Evolutionary conservation across 1,140 invertebrate species (phyloP).

Genomic region (Lepidurus arcticus): DNA sequence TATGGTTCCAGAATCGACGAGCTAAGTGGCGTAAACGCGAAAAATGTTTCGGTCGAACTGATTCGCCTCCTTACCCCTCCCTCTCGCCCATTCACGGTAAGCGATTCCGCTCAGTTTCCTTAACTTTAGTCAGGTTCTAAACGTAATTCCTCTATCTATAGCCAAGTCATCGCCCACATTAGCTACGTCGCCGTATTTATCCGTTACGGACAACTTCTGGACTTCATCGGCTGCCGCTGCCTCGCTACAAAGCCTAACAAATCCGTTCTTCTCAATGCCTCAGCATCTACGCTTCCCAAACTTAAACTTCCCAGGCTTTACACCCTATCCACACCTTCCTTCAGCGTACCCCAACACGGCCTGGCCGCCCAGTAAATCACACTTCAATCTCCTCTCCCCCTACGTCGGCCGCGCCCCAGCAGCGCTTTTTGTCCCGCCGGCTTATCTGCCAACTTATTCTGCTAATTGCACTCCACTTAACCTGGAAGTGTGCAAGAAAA

Average conservation of each 20-base stretch:
- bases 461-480: neutral
- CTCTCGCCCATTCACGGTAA: neutral
- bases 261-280: neutral
- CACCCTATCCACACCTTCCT: neutral
- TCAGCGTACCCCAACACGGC: neutral
- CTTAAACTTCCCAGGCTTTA: neutral
- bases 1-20: conserved; percentile 32
- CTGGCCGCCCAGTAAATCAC: neutral
- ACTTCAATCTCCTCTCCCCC: neutral
- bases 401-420: neutral
- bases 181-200: neutral
- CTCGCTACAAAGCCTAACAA: neutral
- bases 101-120: neutral
- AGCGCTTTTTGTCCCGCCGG: neutral
- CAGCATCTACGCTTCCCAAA: neutral
- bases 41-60: conserved; percentile 24
- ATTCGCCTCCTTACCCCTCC: conserved; percentile 25
- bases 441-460: neutral
- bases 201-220: neutral
- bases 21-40: conserved; percentile 30
- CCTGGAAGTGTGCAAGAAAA: neutral
- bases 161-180: neutral
- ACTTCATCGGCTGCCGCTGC: neutral
- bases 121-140: neutral
- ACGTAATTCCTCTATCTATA: neutral